A percentile compares a stretch with the other conserved stretches of the same genome.
Evolutionary conservation across 2,797 vertebrate genomes (phyloP).

Genomic region (Psittacula derbiana): DNA sequence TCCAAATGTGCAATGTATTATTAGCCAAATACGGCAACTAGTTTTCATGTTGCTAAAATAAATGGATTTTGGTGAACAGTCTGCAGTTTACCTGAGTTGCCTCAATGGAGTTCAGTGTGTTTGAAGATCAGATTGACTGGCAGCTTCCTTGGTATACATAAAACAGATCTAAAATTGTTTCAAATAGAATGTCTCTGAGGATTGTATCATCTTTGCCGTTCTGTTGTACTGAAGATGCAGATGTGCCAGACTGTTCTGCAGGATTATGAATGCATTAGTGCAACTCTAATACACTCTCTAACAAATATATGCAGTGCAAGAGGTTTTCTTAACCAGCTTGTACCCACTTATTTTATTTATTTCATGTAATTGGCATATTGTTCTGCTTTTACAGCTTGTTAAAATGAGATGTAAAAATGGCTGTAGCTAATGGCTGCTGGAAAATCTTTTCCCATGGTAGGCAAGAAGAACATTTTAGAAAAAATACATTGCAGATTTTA

Average conservation of each 20-base stretch:
- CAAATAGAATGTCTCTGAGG: slow-evolving; percentile 67
- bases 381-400: slow-evolving; percentile 67
- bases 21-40: slow-evolving; percentile 48
- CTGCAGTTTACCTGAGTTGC: slow-evolving; percentile 64
- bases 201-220: slow-evolving; percentile 55
- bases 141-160: slow-evolving; percentile 70
- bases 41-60: slow-evolving; percentile 54
- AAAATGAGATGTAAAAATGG: slow-evolving; percentile 66
- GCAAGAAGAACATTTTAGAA: background rate
- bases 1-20: slow-evolving; percentile 56
- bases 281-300: slow-evolving; percentile 53
- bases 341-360: slow-evolving; percentile 67
- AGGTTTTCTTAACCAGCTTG: slow-evolving; percentile 60
- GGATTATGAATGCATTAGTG: slow-evolving; percentile 65
- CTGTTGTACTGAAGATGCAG: slow-evolving; percentile 61
- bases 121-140: slow-evolving; percentile 78
- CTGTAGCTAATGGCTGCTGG: slow-evolving; percentile 61
- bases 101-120: slow-evolving; percentile 58
- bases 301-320: slow-evolving; percentile 53
- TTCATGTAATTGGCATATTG: slow-evolving; percentile 65
- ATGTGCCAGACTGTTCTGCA: slow-evolving; percentile 57
- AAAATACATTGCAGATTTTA: background rate
- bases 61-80: slow-evolving; percentile 68
- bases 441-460: slow-evolving; percentile 49
- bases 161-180: slow-evolving; percentile 75